Conservation (phyloP, 2,888 invertebrate genomes). For the Drosophila parthenogenetica region DNA sequence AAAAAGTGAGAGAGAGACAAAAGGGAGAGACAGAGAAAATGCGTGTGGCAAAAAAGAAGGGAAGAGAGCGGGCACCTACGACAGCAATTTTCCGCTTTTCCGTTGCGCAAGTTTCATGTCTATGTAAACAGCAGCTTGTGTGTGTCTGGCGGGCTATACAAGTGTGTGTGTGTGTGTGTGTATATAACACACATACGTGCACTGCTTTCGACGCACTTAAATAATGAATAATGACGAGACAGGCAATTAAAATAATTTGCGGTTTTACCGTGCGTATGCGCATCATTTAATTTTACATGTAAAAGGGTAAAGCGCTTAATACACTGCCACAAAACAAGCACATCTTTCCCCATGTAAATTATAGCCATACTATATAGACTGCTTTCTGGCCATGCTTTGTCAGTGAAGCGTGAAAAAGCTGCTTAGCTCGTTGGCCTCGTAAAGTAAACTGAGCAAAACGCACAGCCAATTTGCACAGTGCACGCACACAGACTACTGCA, state of each 20-base stretch:
- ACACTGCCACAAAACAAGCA: slow-evolving; percentile 58
- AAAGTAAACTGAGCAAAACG: slow-evolving; percentile 43
- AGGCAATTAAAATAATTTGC: slow-evolving; percentile 84
- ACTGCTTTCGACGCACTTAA: slow-evolving; percentile 78
- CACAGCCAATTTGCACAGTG: slow-evolving; percentile 51
- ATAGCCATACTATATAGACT: slow-evolving; percentile 22
- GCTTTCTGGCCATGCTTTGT: slow-evolving; percentile 34
- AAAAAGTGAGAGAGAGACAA: neutral
- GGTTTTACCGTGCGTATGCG: slow-evolving; percentile 83
- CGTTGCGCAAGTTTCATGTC: slow-evolving; percentile 71
- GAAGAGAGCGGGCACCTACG: slow-evolving; percentile 9
- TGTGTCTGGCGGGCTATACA: slow-evolving; percentile 56
- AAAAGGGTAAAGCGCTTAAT: slow-evolving; percentile 80
- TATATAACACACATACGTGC: slow-evolving; percentile 45
- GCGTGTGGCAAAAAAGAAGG: slow-evolving; percentile 18
- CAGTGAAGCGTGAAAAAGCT: slow-evolving; percentile 36
- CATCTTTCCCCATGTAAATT: neutral
- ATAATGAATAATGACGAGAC: slow-evolving; percentile 84
- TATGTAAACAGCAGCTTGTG: slow-evolving; percentile 80
- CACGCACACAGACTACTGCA: slow-evolving; percentile 1
- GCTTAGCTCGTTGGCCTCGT: slow-evolving; percentile 29
- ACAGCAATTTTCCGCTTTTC: slow-evolving; percentile 71
- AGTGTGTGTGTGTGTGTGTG: slow-evolving; percentile 17
- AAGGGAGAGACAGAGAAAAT: neutral
- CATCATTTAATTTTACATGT: slow-evolving; percentile 83